These are phyloP conservation scores for Streptopelia turtur DNA, from an alignment of 2,797 vertebrate species.

Conservation along the genomic window DNA sequence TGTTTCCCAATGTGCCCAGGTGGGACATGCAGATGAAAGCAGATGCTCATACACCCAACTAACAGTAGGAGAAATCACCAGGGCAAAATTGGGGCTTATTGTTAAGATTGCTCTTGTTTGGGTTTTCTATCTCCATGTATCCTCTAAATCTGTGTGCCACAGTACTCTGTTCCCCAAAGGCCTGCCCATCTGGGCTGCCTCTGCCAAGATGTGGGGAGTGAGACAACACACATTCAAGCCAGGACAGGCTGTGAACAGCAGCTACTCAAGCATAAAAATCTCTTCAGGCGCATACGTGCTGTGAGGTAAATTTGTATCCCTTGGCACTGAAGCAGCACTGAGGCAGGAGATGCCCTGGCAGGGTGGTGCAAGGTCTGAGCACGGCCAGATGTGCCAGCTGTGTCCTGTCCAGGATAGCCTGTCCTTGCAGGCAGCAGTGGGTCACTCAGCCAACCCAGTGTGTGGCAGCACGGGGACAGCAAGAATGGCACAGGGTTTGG, in stretches of 20 bases:
- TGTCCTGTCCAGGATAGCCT: not conserved
- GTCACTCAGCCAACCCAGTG: not conserved
- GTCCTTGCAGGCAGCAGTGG: not conserved
- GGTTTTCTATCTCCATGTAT: not conserved
- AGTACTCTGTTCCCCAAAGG: not conserved
- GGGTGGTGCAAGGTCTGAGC: not conserved
- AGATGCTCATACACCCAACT: fast-evolving
- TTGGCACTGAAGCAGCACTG: not conserved
- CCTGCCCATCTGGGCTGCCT: not conserved
- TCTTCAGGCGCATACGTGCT: not conserved
- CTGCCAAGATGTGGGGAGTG: not conserved
- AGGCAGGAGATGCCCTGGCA: not conserved
- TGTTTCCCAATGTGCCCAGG: fast-evolving
- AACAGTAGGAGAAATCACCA: not conserved
- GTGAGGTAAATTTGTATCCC: not conserved
- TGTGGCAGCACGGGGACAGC: not conserved
- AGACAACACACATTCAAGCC: not conserved
- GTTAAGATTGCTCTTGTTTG: not conserved
- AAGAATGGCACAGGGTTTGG: not conserved
- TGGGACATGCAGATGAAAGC: not conserved
- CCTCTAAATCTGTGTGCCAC: not conserved
- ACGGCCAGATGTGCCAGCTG: not conserved
- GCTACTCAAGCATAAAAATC: not conserved
- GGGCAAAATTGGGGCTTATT: not conserved
- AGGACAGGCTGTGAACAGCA: not conserved